Base-by-base conservation (phyloP, 92 coral and sea anemone genomes). In the Bergia puertoricense region DNA sequence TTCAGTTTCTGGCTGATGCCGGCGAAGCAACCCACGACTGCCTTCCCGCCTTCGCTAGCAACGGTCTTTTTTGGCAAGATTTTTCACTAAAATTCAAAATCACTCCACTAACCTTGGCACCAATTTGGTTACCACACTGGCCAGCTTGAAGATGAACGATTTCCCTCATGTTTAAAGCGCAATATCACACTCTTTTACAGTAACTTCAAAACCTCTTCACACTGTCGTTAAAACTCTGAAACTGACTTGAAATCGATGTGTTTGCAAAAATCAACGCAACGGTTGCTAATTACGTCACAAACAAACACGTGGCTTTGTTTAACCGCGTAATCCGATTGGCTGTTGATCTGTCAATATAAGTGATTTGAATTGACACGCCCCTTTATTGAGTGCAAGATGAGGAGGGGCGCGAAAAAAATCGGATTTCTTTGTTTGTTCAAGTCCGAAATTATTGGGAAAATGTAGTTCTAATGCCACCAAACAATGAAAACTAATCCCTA, bases 71-170 rank as follows among this genome's bases (percentile, higher is more conserved):
- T 14, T 38, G 43, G 20, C 78, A 69, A 84, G 72, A 71, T n/a
- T 30, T 23, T 84, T 20, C 11, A 20, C 50, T 1, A 83, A 67
- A 82, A 83, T 56, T 46, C 30, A 41, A 18, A 2, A 5, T 13
- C 22, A 40, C 9, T 69, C 13, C 75, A 22, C 93, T 81, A 91
- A 96, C 99, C 96, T 96, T 96, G 82, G 99, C 99, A 30, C 99
- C 98, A 79, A 96, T 95, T 90, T 96, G 99, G 93, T 96, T 96
- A 16, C 99, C 99, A 87, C 99, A 96, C 92, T 96, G 99, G 67
- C 99, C 99, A 81, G 99, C 99, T 94, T 96, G 99, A 87, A 93
- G 94, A 93, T 96, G 99, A 75, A 96, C 99, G 88, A 96, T 96
- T 96, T 95, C 99, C 89, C 99, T 96, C 99, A 96, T 96, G 93